Conservation (phyloP, 2,888 invertebrate species). For the Drosophila paucipuncta region DNA sequence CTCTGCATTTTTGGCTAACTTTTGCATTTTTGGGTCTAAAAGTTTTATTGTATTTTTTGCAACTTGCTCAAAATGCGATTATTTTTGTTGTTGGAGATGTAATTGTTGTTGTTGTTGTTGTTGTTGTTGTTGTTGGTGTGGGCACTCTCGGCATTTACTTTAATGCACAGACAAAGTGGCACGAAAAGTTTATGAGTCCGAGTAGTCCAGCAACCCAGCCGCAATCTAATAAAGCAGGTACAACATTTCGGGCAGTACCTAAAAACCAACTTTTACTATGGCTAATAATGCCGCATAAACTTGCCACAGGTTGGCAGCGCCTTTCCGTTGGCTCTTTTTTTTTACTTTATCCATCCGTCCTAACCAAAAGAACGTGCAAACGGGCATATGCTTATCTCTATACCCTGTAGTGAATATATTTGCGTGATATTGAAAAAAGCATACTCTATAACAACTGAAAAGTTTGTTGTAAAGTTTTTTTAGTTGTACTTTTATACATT, state of each 20-base stretch:
- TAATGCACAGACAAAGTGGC: conserved; percentile 72
- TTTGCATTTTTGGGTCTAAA: conserved; percentile 55
- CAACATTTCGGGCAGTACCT: conserved; percentile 57
- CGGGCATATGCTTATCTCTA: background rate
- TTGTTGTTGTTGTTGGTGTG: conserved; percentile 31
- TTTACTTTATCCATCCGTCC: conserved; percentile 10
- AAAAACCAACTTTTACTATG: conserved; percentile 73
- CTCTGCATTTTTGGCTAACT: conserved; percentile 60
- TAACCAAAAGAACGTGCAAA: background rate
- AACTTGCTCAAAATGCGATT: conserved; percentile 38
- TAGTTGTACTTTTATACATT: background rate
- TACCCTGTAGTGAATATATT: background rate
- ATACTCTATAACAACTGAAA: background rate
- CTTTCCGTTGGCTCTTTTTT: background rate
- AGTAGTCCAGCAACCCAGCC: conserved; percentile 26
- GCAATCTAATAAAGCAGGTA: conserved; percentile 75
- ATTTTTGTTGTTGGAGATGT: conserved; percentile 32
- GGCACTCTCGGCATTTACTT: conserved; percentile 57
- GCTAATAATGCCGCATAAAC: conserved; percentile 77
- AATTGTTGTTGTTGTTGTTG: conserved; percentile 35
- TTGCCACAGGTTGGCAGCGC: conserved; percentile 68
- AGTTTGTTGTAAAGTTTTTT: background rate
- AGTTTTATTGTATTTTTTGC: conserved; percentile 58
- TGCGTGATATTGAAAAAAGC: background rate
- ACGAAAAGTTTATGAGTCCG: conserved; percentile 69